Percentiles rank a stretch among this genome's conserved stretches.
These are phyloP conservation scores for Lampris megalopsis DNA, from an alignment of 2,113 vertebrate species.

Conservation along the genomic window DNA sequence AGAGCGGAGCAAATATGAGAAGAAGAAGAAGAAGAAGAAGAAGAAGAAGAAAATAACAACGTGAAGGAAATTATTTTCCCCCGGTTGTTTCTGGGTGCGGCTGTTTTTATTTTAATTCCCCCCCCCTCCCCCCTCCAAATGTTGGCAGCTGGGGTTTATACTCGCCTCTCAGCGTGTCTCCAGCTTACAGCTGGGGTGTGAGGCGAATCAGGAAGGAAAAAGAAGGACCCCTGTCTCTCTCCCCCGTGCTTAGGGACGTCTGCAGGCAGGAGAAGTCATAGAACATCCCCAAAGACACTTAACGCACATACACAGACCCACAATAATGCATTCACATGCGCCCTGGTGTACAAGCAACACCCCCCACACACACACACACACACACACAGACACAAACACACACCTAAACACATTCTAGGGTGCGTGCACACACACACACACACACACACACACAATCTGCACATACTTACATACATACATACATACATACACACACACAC, in stretches of 20 bases:
- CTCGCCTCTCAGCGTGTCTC: conserved; percentile 60
- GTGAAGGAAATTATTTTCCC: conserved; percentile 62
- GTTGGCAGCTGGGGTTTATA: conserved; percentile 54
- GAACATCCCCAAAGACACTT: conserved; percentile 4
- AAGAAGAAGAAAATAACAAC: conserved; percentile 38
- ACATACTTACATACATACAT: not conserved
- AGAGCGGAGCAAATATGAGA: conserved; percentile 70
- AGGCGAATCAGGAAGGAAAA: conserved; percentile 58
- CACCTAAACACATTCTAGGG: not conserved
- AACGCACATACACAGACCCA: not conserved
- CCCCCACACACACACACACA: conserved; percentile 2
- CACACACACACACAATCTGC: not conserved
- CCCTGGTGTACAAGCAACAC: no score
- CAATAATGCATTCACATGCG: not conserved
- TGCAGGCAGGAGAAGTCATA: conserved; percentile 37
- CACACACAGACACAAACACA: not conserved
- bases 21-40: no score
- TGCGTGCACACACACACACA: conserved; percentile 2
- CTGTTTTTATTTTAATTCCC: conserved; percentile 55
- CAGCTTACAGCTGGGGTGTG: conserved; percentile 52
- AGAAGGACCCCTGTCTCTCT: conserved; percentile 36
- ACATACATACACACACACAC: conserved; percentile 4
- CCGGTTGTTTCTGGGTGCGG: conserved; percentile 61
- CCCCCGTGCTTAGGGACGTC: conserved; percentile 54
- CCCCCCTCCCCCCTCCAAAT: conserved; percentile 12